Evolutionary conservation across 2,888 invertebrate genomes (phyloP).

Genomic region (Melangyna quadrimaculata): DNA sequence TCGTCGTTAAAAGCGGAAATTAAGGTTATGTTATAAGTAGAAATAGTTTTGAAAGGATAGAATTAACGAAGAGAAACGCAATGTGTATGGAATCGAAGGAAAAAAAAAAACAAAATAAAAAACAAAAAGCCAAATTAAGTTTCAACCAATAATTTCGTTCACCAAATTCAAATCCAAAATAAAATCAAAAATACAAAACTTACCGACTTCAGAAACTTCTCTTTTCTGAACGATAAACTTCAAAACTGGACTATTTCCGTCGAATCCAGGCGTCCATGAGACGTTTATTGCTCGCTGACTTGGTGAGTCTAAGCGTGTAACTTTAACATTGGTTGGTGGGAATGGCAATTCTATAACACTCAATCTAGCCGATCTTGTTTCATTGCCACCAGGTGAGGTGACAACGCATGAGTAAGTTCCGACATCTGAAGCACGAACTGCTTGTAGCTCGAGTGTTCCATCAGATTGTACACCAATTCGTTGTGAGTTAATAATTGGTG

Average conservation of each 20-base stretch:
- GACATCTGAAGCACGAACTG: conserved; percentile 95
- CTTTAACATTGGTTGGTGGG: conserved; percentile 93
- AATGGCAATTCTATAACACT: conserved; percentile 97
- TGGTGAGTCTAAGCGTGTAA: conserved; percentile 85
- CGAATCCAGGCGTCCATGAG: conserved; percentile 97
- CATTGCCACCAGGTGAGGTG: conserved; percentile 94
- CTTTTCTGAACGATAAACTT: conserved; percentile 96
- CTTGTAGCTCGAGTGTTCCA: conserved; percentile 93
- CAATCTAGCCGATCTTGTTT: conserved; percentile 91
- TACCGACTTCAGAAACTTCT: conserved; percentile 93
- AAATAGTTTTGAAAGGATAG: conserved; percentile 25
- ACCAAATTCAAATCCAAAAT: background rate
- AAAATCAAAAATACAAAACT: conserved; percentile 76
- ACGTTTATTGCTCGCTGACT: conserved; percentile 92
- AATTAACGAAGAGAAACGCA: background rate
- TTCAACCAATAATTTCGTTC: conserved; percentile 57
- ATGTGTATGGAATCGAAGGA: conserved; percentile 35
- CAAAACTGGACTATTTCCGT: conserved; percentile 97
- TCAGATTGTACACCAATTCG: conserved; percentile 89
- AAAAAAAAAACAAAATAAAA: conserved; percentile 69
- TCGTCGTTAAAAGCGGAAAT: conserved; percentile 29
- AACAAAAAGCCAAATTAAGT: conserved; percentile 66
- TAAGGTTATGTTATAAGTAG: conserved; percentile 19
- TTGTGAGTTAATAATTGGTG: conserved; percentile 85
- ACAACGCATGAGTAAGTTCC: conserved; percentile 96